Conservation (phyloP, 1,140 invertebrate species). For the Elymnias hypermnestra region DNA sequence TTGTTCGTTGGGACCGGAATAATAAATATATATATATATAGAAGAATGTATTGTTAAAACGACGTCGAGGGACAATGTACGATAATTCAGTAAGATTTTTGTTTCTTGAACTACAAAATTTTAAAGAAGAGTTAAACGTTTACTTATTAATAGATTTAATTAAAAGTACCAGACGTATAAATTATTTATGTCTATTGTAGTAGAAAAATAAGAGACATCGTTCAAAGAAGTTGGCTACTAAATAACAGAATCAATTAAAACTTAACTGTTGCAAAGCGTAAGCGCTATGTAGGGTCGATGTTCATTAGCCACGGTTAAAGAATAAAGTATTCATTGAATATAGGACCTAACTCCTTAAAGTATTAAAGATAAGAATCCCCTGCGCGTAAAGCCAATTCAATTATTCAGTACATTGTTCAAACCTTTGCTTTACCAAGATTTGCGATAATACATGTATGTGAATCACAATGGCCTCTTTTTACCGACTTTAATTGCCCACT, state of each 20-base stretch:
- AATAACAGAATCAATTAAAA: constrained; percentile 3
- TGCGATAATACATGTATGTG: constrained; percentile 40
- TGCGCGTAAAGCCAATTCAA: neutral
- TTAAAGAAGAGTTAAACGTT: too few relatives aligned
- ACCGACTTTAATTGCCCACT: constrained; percentile 36
- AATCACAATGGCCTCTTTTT: constrained; percentile 29
- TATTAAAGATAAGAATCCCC: neutral
- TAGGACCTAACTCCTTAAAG: neutral
- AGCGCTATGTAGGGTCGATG: constrained; percentile 4
- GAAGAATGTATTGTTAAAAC: too few relatives aligned
- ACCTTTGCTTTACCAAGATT: constrained; percentile 27
- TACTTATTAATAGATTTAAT: too few relatives aligned
- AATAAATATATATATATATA: too few relatives aligned
- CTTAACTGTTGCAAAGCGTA: constrained; percentile 6
- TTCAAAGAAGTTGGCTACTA: neutral
- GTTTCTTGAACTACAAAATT: too few relatives aligned
- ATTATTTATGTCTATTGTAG: too few relatives aligned
- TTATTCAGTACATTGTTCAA: constrained; percentile 9
- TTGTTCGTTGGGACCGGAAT: too few relatives aligned
- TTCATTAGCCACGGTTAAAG: constrained; percentile 5
- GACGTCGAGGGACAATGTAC: too few relatives aligned
- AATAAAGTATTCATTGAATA: neutral
- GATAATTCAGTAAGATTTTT: too few relatives aligned
- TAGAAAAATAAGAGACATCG: too few relatives aligned
- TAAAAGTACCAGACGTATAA: too few relatives aligned